Evolutionary conservation across 2,113 vertebrate species (phyloP), one percentile per base, ranked within the genome.

Genomic region (Gallinago undulata): DNA sequence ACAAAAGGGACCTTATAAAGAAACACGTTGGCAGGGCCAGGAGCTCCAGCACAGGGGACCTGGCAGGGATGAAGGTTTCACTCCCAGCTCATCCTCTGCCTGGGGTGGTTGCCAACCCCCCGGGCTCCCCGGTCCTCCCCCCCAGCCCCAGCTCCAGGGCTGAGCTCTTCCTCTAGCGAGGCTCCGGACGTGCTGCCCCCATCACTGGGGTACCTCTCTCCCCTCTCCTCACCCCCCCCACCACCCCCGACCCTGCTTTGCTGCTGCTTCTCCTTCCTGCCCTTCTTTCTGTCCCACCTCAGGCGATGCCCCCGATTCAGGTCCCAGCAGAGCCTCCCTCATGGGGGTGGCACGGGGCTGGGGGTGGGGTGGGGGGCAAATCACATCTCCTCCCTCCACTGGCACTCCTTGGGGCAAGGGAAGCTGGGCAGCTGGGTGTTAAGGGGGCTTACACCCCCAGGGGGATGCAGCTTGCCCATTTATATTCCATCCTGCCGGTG

Each of bases 1-100:
- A 91, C 89, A 63, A 41, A 66, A 93, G 64, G 76, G 72, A 31
- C 91, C 91, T 94, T 93, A 87, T 78, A 89, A 91, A 92, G 89
- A 16, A 66, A 22, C 45, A 35, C 80, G 78, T 30, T 11, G 87
- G 72, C 63, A 23, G 53, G 12, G 35, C n/a, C 19, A 18, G 31
- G 56, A 7, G 59, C 73, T 23, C 53, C 55, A 6, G 88, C 84
- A 35, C 68, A 22, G 25, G 57, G 31, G 57, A 7, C 48, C 76
- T 11, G 94, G 63, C 90, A 24, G 30, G 39, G 45, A 30, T 11
- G 63, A 7, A 8, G 68, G 39, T 13, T 60, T 1, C 27, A 0
- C 7, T 48, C 6, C 83, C 45, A 30, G 48, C 16, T 24, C 90
- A 67, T 27, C 84, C 79, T 14, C 66, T 24, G 16, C 41, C 66